A percentile compares a stretch with the other conserved stretches of the same genome.
These are phyloP conservation scores for Echeneis naucrates DNA, from an alignment of 2,797 vertebrate genomes.

Conservation along the genomic window DNA sequence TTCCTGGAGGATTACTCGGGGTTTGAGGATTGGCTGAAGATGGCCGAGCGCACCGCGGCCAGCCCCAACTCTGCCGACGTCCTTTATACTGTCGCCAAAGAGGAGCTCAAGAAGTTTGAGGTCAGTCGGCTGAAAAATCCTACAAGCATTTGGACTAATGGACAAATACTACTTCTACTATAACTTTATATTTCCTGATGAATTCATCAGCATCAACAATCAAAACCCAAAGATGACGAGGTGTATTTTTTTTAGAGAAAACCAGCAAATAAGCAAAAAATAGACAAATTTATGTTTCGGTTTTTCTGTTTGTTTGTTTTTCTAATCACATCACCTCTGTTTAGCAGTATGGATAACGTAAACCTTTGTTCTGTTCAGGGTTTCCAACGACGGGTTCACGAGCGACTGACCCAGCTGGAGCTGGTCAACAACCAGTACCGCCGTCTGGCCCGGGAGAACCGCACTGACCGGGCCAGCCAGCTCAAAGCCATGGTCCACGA, in stretches of 20 bases:
- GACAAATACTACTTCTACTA: no score
- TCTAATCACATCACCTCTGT: neutral
- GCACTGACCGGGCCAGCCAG: conserved; percentile 90
- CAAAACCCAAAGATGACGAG: no score
- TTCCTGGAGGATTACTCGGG: conserved; percentile 93
- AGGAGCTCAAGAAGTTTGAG: conserved; percentile 96
- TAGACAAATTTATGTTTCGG: no score
- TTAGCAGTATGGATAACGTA: neutral
- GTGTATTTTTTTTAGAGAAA: neutral
- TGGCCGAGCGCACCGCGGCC: conserved; percentile 87
- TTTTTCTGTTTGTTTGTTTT: no score
- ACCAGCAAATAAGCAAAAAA: neutral
- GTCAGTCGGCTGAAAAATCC: no score
- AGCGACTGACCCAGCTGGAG: conserved; percentile 92
- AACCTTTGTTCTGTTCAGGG: conserved; percentile 74
- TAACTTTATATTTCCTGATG: no score
- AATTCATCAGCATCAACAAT: no score
- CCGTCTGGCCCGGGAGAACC: conserved; percentile 92
- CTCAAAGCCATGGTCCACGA: conserved; percentile 91
- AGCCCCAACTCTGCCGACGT: conserved; percentile 91
- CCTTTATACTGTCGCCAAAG: conserved; percentile 90
- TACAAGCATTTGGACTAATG: no score
- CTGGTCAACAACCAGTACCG: conserved; percentile 95
- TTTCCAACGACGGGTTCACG: conserved; percentile 93
- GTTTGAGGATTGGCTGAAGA: conserved; percentile 94